Base-by-base conservation (phyloP, 2,113 vertebrate species). In the Murina feae region DNA sequence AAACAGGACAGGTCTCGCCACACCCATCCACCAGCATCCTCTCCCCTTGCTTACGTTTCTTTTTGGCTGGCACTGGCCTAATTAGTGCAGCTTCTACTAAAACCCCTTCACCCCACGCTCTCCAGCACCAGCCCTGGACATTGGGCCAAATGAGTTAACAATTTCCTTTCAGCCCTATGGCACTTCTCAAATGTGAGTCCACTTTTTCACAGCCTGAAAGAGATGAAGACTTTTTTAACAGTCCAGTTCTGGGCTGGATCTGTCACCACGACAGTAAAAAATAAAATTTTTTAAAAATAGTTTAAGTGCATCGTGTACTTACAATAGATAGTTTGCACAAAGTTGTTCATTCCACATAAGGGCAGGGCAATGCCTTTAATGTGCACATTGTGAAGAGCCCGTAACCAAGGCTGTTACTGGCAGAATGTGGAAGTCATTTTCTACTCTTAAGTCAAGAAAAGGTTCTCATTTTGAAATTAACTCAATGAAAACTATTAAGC, bases 231-330 rank as follows among this genome's bases (percentile, higher is more conserved):
- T 96, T 93, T 91, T 97, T 98, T 98, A 98, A 98, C 97, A 97
- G 98, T 96, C 92, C 96, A 42, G 97, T 97, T 97, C 98, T 98
- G 98, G 97, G 96, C 97, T 98, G 87, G 94, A 98, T 98, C 98
- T 98, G 98, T 98, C 98, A 98, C 97, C 98, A 98, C 97, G 94
- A 97, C 94, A 97, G 95, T 98, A 98, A 98, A 98, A 98, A 96
- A 79, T 97, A 84, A 89, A 97, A 98, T 97, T 97, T 35, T 55
- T 55, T 16, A 65, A 97, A 97, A 98, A 98, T 98, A 78, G 53
- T 96, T 97, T 97, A 98, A 98, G 96, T 97, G 96, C 89, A 97
- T 93, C 89, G 86, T 97, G 97, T 96, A 96, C 97, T 97, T 98
- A 98, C 98, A 98, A 98, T 98, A 98, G 98, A 98, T 98, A 93